Evolutionary conservation across 2,113 vertebrate genomes (phyloP).

Genomic region (Corythaixoides concolor): DNA sequence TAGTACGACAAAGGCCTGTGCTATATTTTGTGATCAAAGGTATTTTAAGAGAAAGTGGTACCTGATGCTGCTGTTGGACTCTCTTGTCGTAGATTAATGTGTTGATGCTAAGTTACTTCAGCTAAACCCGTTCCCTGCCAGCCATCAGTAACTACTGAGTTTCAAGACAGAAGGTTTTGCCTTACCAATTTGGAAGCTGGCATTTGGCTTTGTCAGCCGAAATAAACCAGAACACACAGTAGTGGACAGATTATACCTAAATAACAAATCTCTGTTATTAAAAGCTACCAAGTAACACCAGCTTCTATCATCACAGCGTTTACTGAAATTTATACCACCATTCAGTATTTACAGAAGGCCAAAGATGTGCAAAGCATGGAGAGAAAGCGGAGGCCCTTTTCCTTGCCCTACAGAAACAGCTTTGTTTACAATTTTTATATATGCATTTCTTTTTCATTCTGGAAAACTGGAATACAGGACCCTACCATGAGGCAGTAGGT

Average conservation of each 20-base stretch:
- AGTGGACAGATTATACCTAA: neutral
- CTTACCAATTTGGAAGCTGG: neutral
- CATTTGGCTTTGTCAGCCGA: neutral
- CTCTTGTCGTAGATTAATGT: neutral
- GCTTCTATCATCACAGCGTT: neutral
- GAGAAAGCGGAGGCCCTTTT: accelerated
- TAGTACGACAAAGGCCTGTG: neutral
- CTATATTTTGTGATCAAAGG: neutral
- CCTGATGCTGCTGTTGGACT: neutral
- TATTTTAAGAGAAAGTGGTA: neutral
- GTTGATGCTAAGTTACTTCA: neutral
- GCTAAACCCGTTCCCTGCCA: neutral
- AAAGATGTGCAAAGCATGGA: neutral
- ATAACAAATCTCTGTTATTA: neutral
- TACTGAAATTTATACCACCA: neutral
- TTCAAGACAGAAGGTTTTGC: neutral
- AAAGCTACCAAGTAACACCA: neutral
- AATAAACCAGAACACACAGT: neutral
- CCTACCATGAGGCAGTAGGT: neutral
- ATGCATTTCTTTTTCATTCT: neutral
- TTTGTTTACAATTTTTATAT: neutral
- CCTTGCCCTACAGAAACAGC: neutral
- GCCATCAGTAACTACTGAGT: neutral
- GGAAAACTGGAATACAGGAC: neutral
- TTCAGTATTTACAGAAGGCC: neutral